A percentile compares a stretch with the other conserved stretches of the same genome.
phyloP scores from a whole-genome alignment of 2,113 vertebrate genomes.

The Crotalus horridus region DNA sequence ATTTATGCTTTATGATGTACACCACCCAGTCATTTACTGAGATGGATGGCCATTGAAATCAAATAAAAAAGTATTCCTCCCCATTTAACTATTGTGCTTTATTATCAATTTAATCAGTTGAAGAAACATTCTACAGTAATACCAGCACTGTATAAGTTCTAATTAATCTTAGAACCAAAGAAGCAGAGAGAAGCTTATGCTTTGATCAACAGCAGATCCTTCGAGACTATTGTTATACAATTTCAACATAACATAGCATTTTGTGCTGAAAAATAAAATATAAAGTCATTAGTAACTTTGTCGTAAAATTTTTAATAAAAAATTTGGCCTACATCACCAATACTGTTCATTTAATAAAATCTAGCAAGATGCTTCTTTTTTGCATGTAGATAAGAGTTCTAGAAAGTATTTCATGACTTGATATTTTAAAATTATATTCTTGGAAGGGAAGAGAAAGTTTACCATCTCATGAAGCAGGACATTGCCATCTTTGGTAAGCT shows the following conservation, averaged over 20 bases:
- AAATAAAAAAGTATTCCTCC: neutral
- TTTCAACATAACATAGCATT: neutral
- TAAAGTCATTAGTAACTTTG: neutral
- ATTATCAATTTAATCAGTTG: neutral
- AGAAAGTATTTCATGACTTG: neutral
- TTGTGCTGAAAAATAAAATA: neutral
- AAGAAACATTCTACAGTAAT: neutral
- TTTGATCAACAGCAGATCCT: neutral
- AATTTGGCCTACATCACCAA: neutral
- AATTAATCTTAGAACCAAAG: neutral
- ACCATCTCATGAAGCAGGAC: conserved; percentile 98
- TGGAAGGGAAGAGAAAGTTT: conserved; percentile 47
- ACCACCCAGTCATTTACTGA: neutral
- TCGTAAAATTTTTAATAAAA: neutral
- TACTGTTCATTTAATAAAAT: neutral
- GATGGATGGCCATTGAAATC: neutral
- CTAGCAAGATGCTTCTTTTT: neutral
- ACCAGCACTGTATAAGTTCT: neutral
- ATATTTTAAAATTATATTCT: neutral
- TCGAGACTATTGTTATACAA: neutral
- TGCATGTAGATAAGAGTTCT: neutral
- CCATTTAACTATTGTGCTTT: neutral
- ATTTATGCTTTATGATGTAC: neutral
- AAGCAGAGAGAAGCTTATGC: neutral
- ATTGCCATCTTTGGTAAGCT: conserved; percentile 97